These are phyloP conservation scores for Megalops atlanticus DNA, from an alignment of 2,113 vertebrate genomes.

Conservation along the genomic window DNA sequence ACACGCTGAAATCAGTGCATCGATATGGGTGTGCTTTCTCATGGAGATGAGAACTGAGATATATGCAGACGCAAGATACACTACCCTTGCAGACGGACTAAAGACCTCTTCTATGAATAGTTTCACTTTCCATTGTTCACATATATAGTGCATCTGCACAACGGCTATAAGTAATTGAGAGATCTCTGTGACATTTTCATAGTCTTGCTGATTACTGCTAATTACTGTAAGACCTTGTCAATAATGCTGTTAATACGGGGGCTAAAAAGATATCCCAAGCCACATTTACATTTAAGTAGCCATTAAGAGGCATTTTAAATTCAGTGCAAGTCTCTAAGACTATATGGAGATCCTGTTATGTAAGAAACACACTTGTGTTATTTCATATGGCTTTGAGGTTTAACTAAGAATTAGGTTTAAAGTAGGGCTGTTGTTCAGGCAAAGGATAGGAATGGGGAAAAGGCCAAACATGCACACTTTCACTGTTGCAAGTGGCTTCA, in stretches of 20 bases:
- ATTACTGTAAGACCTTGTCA: too few species aligned
- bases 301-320: too few species aligned
- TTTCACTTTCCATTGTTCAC: not conserved
- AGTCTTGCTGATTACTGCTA: not conserved
- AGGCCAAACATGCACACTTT: too few species aligned
- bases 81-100: not conserved
- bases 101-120: not conserved
- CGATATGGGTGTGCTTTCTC: not conserved
- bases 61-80: not conserved
- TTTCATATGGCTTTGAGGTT: too few species aligned
- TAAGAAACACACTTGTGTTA: too few species aligned
- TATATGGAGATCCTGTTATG: too few species aligned
- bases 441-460: too few species aligned
- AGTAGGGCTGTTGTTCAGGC: too few species aligned
- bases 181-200: not conserved
- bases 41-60: not conserved
- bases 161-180: not conserved
- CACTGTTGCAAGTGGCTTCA: too few species aligned
- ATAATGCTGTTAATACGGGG: not conserved
- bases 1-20: not conserved
- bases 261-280: not conserved
- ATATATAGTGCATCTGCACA: not conserved
- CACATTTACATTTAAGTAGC: not conserved
- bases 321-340: too few species aligned
- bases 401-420: too few species aligned